Conservation (phyloP, 2,888 invertebrate species). For the Stenichneumon culpator region DNA sequence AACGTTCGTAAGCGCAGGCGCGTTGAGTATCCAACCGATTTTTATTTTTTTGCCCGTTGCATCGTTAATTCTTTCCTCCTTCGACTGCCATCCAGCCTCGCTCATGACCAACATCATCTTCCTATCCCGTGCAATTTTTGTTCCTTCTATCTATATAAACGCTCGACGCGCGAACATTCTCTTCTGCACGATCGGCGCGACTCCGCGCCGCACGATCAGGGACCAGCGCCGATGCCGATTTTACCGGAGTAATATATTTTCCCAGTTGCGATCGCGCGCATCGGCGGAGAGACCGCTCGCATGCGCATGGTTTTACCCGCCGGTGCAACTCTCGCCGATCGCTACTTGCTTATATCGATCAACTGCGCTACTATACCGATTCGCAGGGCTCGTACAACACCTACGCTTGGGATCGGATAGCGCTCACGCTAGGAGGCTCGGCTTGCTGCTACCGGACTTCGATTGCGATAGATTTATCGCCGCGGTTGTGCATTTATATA, state of each 20-base stretch:
- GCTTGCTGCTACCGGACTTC: constrained; percentile 61
- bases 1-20: too few species aligned
- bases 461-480: constrained; percentile 60
- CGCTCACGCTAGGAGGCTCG: constrained; percentile 22
- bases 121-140: not conserved
- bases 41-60: too few species aligned
- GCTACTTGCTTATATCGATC: not conserved
- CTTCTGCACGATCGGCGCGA: constrained; percentile 25
- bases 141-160: not conserved
- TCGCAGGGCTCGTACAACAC: constrained; percentile 14
- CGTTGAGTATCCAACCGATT: too few species aligned
- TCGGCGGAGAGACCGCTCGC: constrained; percentile 6
- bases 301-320: constrained; percentile 44
- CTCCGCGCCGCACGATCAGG: constrained; percentile 39
- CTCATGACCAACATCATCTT: not conserved
- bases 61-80: not conserved
- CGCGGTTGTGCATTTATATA: constrained; percentile 35
- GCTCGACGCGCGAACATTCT: constrained; percentile 31
- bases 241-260: constrained; percentile 40
- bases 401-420: constrained; percentile 44
- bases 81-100: not conserved
- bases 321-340: constrained; percentile 51
- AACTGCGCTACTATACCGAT: not conserved
- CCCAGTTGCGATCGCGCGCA: constrained; percentile 4
- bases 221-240: constrained; percentile 9